Conservation (phyloP, 2,888 invertebrate species). For the Nymphalis c-album region DNA sequence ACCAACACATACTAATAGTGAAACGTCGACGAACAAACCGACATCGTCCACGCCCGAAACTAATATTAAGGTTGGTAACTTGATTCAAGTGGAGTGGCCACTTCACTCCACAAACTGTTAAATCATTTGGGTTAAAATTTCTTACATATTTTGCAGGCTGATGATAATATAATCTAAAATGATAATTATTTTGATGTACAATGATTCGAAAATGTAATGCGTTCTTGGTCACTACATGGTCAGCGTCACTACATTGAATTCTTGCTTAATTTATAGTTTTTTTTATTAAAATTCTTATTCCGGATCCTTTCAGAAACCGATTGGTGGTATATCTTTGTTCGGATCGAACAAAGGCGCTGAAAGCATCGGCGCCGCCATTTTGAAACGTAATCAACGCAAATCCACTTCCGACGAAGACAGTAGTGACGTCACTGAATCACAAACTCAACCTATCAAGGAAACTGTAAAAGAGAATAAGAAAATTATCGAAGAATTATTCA, state of each 20-base stretch:
- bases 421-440: conserved; percentile 40
- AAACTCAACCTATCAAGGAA: conserved; percentile 18
- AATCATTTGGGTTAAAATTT: too few species aligned
- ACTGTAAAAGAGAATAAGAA: conserved; percentile 45
- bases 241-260: too few species aligned
- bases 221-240: too few species aligned
- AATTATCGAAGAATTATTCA: conserved; percentile 66
- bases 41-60: background rate
- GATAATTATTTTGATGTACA: too few species aligned
- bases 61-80: conserved; percentile 9
- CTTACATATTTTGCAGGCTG: too few species aligned
- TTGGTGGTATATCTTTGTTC: conserved; percentile 82
- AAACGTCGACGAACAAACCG: conserved; percentile 16
- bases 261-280: too few species aligned
- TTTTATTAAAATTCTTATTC: too few species aligned
- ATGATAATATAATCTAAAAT: too few species aligned
- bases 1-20: conserved; percentile 43
- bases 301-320: conserved; percentile 76
- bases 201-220: too few species aligned
- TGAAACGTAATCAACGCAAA: conserved; percentile 60
- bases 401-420: conserved; percentile 59
- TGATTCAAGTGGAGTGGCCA: background rate
- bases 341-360: conserved; percentile 68
- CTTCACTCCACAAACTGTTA: background rate
- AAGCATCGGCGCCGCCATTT: conserved; percentile 70